Conservation (phyloP, 2,888 invertebrate species). For the Nowickia ferox region DNA sequence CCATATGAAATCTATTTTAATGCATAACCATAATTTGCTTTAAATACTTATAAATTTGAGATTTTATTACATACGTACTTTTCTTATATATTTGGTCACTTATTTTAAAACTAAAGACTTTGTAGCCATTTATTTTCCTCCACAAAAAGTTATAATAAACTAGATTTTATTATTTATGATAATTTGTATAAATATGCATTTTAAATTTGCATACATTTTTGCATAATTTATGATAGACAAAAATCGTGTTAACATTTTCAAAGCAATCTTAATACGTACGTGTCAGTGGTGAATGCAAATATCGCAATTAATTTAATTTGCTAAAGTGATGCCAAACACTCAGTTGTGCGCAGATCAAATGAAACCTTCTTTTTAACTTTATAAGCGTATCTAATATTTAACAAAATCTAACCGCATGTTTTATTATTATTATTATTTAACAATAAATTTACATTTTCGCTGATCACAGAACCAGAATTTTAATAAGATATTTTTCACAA, state of each 20-base stretch:
- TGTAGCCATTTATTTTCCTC: not conserved
- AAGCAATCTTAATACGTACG: not conserved
- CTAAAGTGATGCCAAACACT: not conserved
- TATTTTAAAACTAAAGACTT: slow-evolving; percentile 1
- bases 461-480: no score
- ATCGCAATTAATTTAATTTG: not conserved
- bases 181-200: slow-evolving; percentile 5
- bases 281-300: slow-evolving; percentile 6
- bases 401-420: not conserved
- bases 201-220: slow-evolving; percentile 38
- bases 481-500: no score
- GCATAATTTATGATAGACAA: not conserved
- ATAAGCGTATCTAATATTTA: not conserved
- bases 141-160: not conserved
- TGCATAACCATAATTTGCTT: not conserved
- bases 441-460: no score
- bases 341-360: not conserved
- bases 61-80: not conserved
- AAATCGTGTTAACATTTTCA: slow-evolving; percentile 11
- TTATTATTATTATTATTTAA: not conserved
- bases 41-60: not conserved
- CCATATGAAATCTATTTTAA: no score
- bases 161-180: not conserved
- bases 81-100: not conserved
- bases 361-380: not conserved